These are phyloP conservation scores for Endotricha flammealis DNA, from an alignment of 2,888 invertebrate genomes.

Conservation along the genomic window DNA sequence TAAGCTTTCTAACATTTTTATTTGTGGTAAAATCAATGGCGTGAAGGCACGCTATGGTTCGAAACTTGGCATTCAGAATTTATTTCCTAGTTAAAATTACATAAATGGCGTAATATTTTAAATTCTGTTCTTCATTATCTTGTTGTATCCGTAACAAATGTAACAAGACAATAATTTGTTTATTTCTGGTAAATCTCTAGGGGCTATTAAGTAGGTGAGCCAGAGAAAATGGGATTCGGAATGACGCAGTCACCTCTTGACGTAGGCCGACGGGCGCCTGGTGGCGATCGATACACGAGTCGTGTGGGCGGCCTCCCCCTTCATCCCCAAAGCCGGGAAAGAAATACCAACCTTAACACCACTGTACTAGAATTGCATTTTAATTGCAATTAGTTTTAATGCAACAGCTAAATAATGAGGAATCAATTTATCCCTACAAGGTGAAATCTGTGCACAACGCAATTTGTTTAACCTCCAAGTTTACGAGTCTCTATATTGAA, in stretches of 20 bases:
- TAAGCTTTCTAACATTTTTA: background rate
- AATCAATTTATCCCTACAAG: conserved; percentile 9
- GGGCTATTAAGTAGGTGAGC: conserved; percentile 33
- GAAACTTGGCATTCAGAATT: background rate
- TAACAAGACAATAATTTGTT: conserved; percentile 10
- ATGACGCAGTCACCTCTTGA: conserved; percentile 61
- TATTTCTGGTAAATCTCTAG: conserved; percentile 24
- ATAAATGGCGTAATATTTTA: background rate
- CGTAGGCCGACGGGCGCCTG: conserved; percentile 52
- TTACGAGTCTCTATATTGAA: no score
- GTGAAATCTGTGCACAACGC: conserved; percentile 4
- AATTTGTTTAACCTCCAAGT: conserved; percentile 2
- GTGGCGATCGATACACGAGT: conserved; percentile 57
- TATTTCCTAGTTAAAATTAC: background rate
- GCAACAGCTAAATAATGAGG: conserved; percentile 10
- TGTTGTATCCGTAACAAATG: no score
- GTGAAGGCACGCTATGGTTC: background rate
- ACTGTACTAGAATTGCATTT: conserved; percentile 1
- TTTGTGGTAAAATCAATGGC: background rate
- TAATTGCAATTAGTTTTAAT: background rate
- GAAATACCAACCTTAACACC: conserved; percentile 38
- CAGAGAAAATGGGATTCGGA: conserved; percentile 37
- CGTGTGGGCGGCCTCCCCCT: conserved; percentile 57
- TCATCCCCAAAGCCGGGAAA: conserved; percentile 31
- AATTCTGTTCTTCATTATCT: conserved; percentile 7